Evolutionary conservation across 2,797 vertebrate species (phyloP), one percentile per base, ranked within the genome.

Genomic region (Bryconaethiops microstoma): DNA sequence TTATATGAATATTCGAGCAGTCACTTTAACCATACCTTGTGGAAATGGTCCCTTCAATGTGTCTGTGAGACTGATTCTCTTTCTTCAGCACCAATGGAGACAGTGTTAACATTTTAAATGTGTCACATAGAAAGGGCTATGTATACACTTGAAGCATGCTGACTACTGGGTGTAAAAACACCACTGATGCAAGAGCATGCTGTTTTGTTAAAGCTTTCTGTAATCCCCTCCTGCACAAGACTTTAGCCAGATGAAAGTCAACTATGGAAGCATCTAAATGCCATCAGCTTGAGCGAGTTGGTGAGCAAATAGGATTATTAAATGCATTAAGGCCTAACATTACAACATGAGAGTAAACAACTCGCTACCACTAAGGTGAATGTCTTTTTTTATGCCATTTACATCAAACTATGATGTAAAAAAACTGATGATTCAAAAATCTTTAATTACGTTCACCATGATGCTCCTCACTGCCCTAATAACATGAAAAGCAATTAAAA

Each of bases 241-340:
- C 64, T 76, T 81, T 76, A 82, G 52, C 54, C 40, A 65, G 79
- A 83, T 82, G 79, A 82, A 84, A 83, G 78, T 69, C 78, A 67
- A 76, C 57, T 72, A 62, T 21, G 79, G 42, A 77, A 77, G 54
- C 69, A 78, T 79, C 64, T 50, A 74, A 84, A 79, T 65, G 63
- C 50, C 29, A 74, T 73, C 76, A 62, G 40, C 29, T 65, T 64
- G 40, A 70, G 68, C 83, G 77, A 59, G 76, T 54, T 81, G 60
- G 74, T 79, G 48, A 71, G 62, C 39, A 82, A 80, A 83, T 78
- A 68, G 64, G 80, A 83, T 86, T 75, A 81, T 54, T 50, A 23
- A 67, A 70, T 77, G 40, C 67, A 82, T 67, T 48, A 72, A 74
- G 54, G 68, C 45, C 64, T 54, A 79, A 40, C 55, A 67, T 17